Percentiles rank a stretch among this genome's conserved stretches.
Conservation (phyloP, 2,888 invertebrate genomes). For the Drosophila nr. medialis region DNA sequence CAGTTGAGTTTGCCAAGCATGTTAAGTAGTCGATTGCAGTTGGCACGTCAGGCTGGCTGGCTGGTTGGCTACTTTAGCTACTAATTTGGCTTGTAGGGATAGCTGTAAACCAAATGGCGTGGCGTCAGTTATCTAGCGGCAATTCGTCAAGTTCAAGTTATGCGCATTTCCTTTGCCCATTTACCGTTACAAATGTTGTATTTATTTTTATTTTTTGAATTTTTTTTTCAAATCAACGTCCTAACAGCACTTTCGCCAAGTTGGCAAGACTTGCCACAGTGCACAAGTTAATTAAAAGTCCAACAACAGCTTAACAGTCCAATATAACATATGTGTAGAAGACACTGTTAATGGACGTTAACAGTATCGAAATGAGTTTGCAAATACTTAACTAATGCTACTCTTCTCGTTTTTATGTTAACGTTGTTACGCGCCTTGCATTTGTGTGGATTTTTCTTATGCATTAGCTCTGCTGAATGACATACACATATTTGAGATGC, state of each 20-base stretch:
- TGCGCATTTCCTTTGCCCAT: conserved; percentile 76
- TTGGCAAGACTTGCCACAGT: conserved; percentile 19
- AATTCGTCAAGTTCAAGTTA: conserved; percentile 69
- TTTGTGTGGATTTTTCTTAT: not conserved
- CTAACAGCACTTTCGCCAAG: conserved; percentile 63
- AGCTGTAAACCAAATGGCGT: conserved; percentile 59
- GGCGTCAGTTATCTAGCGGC: conserved; percentile 45
- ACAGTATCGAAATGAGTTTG: not conserved
- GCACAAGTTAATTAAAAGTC: conserved; percentile 15
- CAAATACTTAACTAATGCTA: not conserved
- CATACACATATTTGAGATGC: not conserved
- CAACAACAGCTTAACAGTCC: conserved; percentile 5
- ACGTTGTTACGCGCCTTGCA: not conserved
- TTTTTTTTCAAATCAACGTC: conserved; percentile 42
- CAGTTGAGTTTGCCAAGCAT: conserved; percentile 60
- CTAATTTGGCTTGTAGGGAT: conserved; percentile 25
- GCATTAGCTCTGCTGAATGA: not conserved
- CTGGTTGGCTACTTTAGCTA: conserved; percentile 6
- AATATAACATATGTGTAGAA: not conserved
- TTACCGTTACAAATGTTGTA: conserved; percentile 62
- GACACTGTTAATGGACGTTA: not conserved
- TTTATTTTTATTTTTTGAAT: conserved; percentile 4
- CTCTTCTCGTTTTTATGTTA: not conserved
- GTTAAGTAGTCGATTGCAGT: conserved; percentile 45
- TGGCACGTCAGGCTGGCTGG: conserved; percentile 37